Conservation (phyloP, 2,888 invertebrate species). For the Leptinotarsa juncta region DNA sequence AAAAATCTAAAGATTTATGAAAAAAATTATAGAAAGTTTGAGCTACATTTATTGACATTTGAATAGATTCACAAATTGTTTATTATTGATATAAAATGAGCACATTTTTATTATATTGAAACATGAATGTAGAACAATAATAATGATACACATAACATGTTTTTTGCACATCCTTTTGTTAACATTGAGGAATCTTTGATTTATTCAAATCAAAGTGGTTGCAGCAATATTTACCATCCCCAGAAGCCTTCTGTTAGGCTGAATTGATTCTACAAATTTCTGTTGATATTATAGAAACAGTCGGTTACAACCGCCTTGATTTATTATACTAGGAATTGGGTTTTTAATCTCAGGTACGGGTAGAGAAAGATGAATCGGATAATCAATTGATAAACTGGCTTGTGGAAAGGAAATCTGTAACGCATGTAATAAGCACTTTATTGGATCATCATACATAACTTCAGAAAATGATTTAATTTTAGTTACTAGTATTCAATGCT, state of each 20-base stretch:
- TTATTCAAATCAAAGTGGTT: constrained; percentile 40
- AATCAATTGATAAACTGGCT: neutral
- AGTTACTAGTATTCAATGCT: neutral
- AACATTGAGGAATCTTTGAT: constrained; percentile 6
- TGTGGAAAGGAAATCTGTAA: constrained; percentile 4
- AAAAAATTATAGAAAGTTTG: constrained; percentile 63
- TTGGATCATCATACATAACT: neutral
- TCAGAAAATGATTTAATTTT: neutral
- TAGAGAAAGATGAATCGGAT: constrained; percentile 58
- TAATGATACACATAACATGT: constrained; percentile 21
- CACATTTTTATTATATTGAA: constrained; percentile 52
- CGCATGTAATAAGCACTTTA: neutral
- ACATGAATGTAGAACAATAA: constrained; percentile 49
- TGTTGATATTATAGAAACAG: constrained; percentile 8
- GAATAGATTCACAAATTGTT: constrained; percentile 57
- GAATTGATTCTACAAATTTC: constrained; percentile 3
- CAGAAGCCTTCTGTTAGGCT: neutral
- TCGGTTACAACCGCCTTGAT: constrained; percentile 42
- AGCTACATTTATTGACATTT: constrained; percentile 66
- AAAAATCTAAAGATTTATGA: constrained; percentile 60
- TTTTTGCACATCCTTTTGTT: constrained; percentile 19
- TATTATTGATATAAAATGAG: constrained; percentile 61
- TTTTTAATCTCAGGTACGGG: constrained; percentile 62
- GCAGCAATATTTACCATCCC: constrained; percentile 27
- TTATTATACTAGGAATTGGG: constrained; percentile 30